Percentiles rank a stretch among this genome's conserved stretches.
These are phyloP conservation scores for Subanguina moxae DNA, from an alignment of 1,140 invertebrate genomes.

Conservation along the genomic window DNA sequence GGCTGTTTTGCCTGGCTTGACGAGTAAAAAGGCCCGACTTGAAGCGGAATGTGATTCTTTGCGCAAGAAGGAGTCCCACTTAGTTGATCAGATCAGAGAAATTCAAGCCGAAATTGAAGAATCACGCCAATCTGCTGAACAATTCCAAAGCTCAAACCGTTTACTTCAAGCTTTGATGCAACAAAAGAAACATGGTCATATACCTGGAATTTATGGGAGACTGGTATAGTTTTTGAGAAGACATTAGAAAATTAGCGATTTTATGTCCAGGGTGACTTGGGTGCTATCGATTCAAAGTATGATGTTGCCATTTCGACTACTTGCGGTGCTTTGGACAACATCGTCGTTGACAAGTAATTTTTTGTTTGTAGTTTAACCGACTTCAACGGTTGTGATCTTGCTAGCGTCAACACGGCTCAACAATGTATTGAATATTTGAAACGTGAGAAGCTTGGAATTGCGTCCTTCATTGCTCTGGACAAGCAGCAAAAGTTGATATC, in stretches of 20 bases:
- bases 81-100: conserved; percentile 20
- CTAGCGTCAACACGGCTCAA: conserved; percentile 72
- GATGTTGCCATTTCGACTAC: conserved; percentile 92
- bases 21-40: conserved; percentile 22
- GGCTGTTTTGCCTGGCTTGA: conserved; percentile 17
- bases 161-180: conserved; percentile 77
- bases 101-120: conserved; percentile 66
- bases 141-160: conserved; percentile 69
- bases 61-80: conserved; percentile 6
- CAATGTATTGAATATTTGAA: conserved; percentile 79
- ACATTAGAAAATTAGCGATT: too few relatives aligned
- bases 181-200: conserved; percentile 73
- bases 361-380: too few relatives aligned
- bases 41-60: conserved; percentile 28
- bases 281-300: conserved; percentile 85
- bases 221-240: conserved; percentile 65
- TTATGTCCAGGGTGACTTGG: conserved; percentile 77
- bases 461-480: conserved; percentile 67
- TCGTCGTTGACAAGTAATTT: conserved; percentile 76
- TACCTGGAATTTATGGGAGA: conserved; percentile 80
- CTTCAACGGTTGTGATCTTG: too few relatives aligned
- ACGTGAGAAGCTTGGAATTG: conserved; percentile 66
- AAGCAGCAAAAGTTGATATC: conserved; percentile 62
- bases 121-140: conserved; percentile 67
- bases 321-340: conserved; percentile 77